phyloP scores from a whole-genome alignment of 1,140 invertebrate genomes.

The Aphaenogaster rudis region DNA sequence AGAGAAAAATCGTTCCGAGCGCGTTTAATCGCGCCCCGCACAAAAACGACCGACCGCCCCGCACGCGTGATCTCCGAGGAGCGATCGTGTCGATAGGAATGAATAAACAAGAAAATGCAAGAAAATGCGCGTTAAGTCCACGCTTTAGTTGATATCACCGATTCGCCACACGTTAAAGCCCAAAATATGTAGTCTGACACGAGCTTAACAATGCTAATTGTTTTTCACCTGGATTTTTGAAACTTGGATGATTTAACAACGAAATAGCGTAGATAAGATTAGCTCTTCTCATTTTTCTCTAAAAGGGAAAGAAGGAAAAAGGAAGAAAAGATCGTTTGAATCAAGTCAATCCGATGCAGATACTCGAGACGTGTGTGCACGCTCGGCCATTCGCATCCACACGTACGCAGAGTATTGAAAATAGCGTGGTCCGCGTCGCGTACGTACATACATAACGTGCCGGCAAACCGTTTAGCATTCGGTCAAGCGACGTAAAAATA shows the following conservation, averaged over 20 bases:
- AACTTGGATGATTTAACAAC: background rate
- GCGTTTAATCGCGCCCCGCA: conserved; percentile 57
- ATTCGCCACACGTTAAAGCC: background rate
- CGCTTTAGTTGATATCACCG: background rate
- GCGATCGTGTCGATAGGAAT: conserved; percentile 19
- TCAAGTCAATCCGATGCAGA: background rate
- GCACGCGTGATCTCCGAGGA: conserved; percentile 7
- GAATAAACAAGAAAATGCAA: background rate
- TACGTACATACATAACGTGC: conserved; percentile 68
- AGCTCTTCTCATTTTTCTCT: background rate
- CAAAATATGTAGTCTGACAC: too few species aligned
- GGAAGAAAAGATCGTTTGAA: background rate
- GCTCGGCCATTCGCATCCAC: background rate
- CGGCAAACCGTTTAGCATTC: conserved; percentile 78
- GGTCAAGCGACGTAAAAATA: conserved; percentile 85
- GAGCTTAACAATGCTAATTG: background rate
- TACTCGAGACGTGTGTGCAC: background rate
- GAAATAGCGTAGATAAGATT: background rate
- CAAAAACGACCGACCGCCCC: conserved; percentile 10
- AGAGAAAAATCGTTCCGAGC: conserved; percentile 37
- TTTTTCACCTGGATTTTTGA: background rate
- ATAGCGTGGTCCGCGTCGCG: conserved; percentile 64
- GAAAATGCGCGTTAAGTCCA: background rate
- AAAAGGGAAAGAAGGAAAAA: background rate
- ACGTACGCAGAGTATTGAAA: conserved; percentile 63